A percentile compares a stretch with the other conserved stretches of the same genome.
phyloP scores from a whole-genome alignment of 2,888 invertebrate species.

The Adela reaumurella region DNA sequence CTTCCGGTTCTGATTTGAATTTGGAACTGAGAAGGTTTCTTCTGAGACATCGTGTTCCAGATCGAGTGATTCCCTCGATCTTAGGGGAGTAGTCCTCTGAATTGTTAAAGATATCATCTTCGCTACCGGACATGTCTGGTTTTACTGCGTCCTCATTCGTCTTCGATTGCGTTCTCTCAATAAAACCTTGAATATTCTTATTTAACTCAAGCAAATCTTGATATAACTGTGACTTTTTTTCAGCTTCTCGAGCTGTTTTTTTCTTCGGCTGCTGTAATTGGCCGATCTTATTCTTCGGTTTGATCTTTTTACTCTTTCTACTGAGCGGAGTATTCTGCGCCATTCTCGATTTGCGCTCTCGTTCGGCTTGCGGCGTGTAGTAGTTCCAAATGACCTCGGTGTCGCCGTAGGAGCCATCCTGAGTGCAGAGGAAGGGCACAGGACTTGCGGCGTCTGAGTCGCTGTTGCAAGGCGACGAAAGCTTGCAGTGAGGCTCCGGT shows the following conservation, averaged over 20 bases:
- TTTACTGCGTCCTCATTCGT: slow-evolving; percentile 3
- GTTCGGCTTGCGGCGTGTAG: slow-evolving; percentile 43
- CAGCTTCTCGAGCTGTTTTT: slow-evolving; percentile 23
- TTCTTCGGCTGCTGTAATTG: slow-evolving; percentile 31
- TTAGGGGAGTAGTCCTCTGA: slow-evolving; percentile 36
- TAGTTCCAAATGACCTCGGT: slow-evolving; percentile 51
- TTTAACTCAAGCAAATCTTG: slow-evolving; percentile 44
- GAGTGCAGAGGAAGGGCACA: slow-evolving; percentile 46
- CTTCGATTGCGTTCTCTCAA: slow-evolving; percentile 21
- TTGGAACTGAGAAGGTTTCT: slow-evolving; percentile 44
- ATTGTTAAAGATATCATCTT: slow-evolving; percentile 39
- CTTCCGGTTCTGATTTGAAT: slow-evolving; percentile 36
- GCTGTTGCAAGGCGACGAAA: slow-evolving; percentile 41
- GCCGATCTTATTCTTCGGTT: slow-evolving; percentile 23
- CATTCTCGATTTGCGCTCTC: no score
- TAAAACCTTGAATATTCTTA: slow-evolving; percentile 36
- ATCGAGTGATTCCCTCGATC: slow-evolving; percentile 22
- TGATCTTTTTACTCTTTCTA: slow-evolving; percentile 26
- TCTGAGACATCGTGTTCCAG: slow-evolving; percentile 30
- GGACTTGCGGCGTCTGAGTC: slow-evolving; percentile 45
- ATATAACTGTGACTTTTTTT: slow-evolving; percentile 35
- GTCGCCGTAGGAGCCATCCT: slow-evolving; percentile 47
- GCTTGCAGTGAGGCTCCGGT: slow-evolving; percentile 24
- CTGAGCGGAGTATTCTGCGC: slow-evolving; percentile 35
- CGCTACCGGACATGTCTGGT: slow-evolving; percentile 24